A percentile compares a stretch with the other conserved stretches of the same genome.
Conservation (phyloP, 2,797 vertebrate species). For the Chiloscyllium punctatum region DNA sequence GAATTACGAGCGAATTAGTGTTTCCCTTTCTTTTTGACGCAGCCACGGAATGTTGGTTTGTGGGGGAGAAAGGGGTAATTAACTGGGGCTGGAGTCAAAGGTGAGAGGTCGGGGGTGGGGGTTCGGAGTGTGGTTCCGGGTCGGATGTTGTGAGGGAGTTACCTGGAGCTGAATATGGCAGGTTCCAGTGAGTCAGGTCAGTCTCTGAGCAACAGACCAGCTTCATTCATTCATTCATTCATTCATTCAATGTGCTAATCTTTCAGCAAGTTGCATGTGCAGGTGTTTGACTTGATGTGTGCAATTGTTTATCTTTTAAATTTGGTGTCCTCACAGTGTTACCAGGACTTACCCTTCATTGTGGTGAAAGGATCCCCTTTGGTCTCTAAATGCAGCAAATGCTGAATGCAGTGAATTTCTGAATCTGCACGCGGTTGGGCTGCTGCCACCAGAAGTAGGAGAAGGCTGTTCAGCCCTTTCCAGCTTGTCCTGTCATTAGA, state of each 20-base stretch:
- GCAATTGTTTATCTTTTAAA: neutral
- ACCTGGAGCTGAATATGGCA: neutral
- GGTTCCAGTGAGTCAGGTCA: constrained; percentile 35
- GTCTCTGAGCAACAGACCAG: neutral
- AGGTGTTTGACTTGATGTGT: neutral
- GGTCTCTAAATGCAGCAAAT: neutral
- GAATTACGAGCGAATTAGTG: neutral
- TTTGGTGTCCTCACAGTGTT: too few species aligned
- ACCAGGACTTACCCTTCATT: neutral
- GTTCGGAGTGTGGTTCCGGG: neutral
- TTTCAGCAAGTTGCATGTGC: too few species aligned
- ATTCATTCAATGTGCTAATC: neutral
- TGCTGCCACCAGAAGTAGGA: neutral
- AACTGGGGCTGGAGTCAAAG: too few species aligned
- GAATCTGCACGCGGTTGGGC: neutral
- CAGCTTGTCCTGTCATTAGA: neutral
- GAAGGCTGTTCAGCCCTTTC: neutral
- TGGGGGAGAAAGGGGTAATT: neutral
- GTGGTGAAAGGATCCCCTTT: neutral
- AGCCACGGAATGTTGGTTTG: neutral
- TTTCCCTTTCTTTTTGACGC: neutral
- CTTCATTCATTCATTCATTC: neutral
- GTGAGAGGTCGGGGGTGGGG: neutral
- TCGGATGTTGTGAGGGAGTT: neutral
- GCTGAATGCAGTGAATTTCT: neutral